Percentiles rank a stretch among this genome's conserved stretches.
Evolutionary conservation across 2,797 vertebrate species (phyloP).

Genomic region (Cheirogaleus major): DNA sequence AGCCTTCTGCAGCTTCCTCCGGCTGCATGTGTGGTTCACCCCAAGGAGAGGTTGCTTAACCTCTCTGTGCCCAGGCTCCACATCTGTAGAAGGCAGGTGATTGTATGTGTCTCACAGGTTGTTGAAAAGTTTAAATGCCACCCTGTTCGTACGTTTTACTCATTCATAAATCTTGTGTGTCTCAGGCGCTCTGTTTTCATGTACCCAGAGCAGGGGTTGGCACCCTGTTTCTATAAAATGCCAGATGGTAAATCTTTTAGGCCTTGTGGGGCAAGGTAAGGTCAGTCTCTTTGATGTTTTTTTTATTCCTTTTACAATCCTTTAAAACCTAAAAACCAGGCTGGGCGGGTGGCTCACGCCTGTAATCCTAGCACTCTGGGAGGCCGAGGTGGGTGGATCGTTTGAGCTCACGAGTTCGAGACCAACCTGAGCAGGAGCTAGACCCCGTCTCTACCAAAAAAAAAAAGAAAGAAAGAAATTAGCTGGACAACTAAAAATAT

Average conservation of each 20-base stretch:
- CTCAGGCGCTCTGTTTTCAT: neutral
- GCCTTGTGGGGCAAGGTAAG: neutral
- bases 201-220: neutral
- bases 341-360: too few relatives aligned
- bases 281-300: neutral
- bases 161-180: neutral
- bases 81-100: neutral
- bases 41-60: neutral
- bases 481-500: too few relatives aligned
- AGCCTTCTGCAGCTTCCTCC: neutral
- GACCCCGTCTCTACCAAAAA: too few relatives aligned
- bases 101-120: neutral
- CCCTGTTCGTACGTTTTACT: neutral
- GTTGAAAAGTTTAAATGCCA: neutral
- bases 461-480: too few relatives aligned
- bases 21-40: neutral
- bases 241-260: neutral
- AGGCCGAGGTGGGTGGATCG: too few relatives aligned
- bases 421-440: too few relatives aligned
- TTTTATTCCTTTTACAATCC: neutral
- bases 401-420: too few relatives aligned
- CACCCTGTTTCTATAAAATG: neutral
- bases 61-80: neutral
- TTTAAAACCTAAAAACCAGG: neutral
- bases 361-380: too few relatives aligned